Evolutionary conservation across 2,797 vertebrate species (phyloP), one percentile per base, ranked within the genome.

Genomic region (Danionella dracula): DNA sequence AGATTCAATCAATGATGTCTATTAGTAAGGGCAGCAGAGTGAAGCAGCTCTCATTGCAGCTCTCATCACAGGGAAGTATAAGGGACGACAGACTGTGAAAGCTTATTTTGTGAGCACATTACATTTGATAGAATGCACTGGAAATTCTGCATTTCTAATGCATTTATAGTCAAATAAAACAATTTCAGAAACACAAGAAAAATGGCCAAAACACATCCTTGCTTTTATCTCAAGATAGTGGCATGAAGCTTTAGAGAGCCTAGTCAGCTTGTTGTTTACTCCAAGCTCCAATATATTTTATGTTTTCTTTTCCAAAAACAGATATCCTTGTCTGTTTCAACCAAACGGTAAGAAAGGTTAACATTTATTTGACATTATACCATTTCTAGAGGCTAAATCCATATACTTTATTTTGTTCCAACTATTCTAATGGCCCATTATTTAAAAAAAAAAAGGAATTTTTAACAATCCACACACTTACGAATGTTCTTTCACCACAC

Each of bases 1-100:
- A 86, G 82, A 85, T 86, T 83, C 82, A 90, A 90, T 90, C 87
- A 88, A 88, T 89, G 86, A 85, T 82, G 81, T 84, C 86, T 85
- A 87, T 90, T 89, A 88, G 88, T 87, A 86, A 86, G 86, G 86
- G 82, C 87, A 87, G 84, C 79, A 74, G 82, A 88, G 85, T 87
- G 81, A 83, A 83, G 86, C 84, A 79, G 79, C 83, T 79, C 84
- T 87, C 82, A 86, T 83, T 57, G 65, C n/a, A n/a, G n/a, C n/a
- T n/a, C n/a, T n/a, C n/a, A 44, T 78, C 72, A 75, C 75, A 76
- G 80, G 78, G 76, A 75, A 80, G 78, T 60, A 71, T 70, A 65
- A 66, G 66, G 76, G 41, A 35, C 0, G 9, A 8, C 11, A 72
- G 73, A 61, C 74, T 66, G 79, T 76, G 76, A 82, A 81, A 79